These are phyloP conservation scores for Pherbina coryleti DNA, from an alignment of 2,888 invertebrate genomes.

Conservation along the genomic window DNA sequence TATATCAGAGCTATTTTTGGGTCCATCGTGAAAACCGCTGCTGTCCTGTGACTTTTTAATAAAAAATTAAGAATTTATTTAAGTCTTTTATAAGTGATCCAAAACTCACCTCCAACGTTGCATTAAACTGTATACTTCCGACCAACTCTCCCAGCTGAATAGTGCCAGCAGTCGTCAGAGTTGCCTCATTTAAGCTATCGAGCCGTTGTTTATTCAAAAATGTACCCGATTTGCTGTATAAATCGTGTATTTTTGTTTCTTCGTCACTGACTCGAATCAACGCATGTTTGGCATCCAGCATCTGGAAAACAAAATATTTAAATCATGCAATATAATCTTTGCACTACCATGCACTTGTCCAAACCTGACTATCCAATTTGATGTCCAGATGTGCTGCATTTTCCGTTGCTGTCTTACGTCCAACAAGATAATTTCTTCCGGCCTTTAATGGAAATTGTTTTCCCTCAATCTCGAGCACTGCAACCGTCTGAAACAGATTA, in stretches of 20 bases:
- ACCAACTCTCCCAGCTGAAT: slow-evolving; percentile 45
- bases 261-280: slow-evolving; percentile 41
- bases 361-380: slow-evolving; percentile 14
- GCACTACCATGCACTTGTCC: neutral
- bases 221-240: slow-evolving; percentile 50
- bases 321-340: neutral
- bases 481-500: neutral
- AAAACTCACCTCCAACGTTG: slow-evolving; percentile 23
- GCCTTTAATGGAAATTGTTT: slow-evolving; percentile 6
- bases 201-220: slow-evolving; percentile 48
- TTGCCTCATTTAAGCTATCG: slow-evolving; percentile 35
- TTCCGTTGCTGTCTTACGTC: neutral
- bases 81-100: neutral
- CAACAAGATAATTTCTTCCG: slow-evolving; percentile 17
- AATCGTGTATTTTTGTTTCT: slow-evolving; percentile 46
- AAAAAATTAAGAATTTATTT: neutral
- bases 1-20: slow-evolving; percentile 26
- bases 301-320: slow-evolving; percentile 31
- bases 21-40: slow-evolving; percentile 16
- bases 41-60: slow-evolving; percentile 8
- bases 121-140: slow-evolving; percentile 5
- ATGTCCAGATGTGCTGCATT: slow-evolving; percentile 5
- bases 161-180: slow-evolving; percentile 37
- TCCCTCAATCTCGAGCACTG: slow-evolving; percentile 23
- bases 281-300: slow-evolving; percentile 51